Evolutionary conservation across 1,140 invertebrate genomes (phyloP), one percentile per base, ranked within the genome.

Genomic region (Sycophila sp.): DNA sequence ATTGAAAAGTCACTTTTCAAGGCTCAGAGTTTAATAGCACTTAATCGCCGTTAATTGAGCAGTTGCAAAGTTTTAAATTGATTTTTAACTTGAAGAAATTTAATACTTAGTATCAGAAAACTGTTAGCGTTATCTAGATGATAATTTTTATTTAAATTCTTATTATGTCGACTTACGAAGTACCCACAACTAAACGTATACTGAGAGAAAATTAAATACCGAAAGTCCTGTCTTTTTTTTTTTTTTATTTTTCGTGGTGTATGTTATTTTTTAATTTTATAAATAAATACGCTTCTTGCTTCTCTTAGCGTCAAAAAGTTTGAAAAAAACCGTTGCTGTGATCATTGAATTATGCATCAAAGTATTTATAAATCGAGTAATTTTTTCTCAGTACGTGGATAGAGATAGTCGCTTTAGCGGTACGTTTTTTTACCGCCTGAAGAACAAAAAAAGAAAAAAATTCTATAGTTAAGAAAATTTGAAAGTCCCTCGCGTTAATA

Each of bases 371-470:
- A 24, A 3, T n/a, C 53, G 13, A 55, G 11, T 71, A 65, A 60
- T 51, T 66, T 65, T 71, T 59, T 56, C 53, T 71, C 49, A 56
- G 22, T 63, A 22, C 26, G 59, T 45, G 4, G n/a, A 10, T 62
- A 30, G 26, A 42, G 17, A n/a, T 69, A 69, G 36, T 42, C 49
- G 19, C 19, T 59, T 15, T 38, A 10, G 30, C 28, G 24, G 17
- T 67, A n/a, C n/a, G n/a, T n/a, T n/a, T n/a, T n/a, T 59, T 56
- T 32, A n/a, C 30, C 45, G 59, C 1, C 49, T 45, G 56, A 83
- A 78, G 80, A 79, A 42, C 15, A 40, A 15, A 40, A 3, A 42
- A 40, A 51, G 22, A 17, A 63, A 55, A 69, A 32, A 53, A 47
- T 60, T 38, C n/a, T n/a, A 19, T 68, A 59, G 55, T 28, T 49